Percentiles rank a stretch among this genome's conserved stretches.
phyloP scores from a whole-genome alignment of 2,888 invertebrate species.

The Diarsia mendica region DNA sequence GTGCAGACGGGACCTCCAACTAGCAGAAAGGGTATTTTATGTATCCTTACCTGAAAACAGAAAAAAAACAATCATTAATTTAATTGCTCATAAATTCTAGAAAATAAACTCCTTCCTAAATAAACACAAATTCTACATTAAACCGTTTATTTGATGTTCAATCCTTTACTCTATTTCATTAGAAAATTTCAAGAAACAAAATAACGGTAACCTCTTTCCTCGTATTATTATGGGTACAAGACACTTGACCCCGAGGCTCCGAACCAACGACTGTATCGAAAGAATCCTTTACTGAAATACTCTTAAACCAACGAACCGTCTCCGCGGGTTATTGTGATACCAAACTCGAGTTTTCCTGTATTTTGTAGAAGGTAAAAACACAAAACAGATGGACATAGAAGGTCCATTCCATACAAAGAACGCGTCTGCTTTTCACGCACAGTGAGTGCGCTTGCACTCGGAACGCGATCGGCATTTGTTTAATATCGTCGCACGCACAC shows the following conservation, averaged over 20 bases:
- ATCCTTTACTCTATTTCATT: background rate
- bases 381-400: background rate
- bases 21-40: background rate
- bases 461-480: too few relatives aligned
- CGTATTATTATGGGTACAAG: slow-evolving; percentile 3
- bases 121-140: background rate
- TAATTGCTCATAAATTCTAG: background rate
- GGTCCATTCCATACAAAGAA: background rate
- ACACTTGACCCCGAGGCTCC: slow-evolving; percentile 22
- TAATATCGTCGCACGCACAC: background rate
- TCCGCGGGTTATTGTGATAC: slow-evolving; percentile 23
- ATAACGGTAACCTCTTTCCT: slow-evolving; percentile 1
- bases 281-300: slow-evolving; percentile 36
- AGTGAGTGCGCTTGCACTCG: too few relatives aligned
- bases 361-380: background rate
- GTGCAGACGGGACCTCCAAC: background rate
- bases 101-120: background rate
- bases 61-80: slow-evolving; percentile 7
- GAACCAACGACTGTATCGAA: slow-evolving; percentile 33
- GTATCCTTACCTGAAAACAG: slow-evolving; percentile 27
- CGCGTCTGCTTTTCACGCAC: too few relatives aligned
- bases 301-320: slow-evolving; percentile 44
- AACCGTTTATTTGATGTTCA: background rate
- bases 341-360: slow-evolving; percentile 21
- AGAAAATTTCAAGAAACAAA: background rate